Evolutionary conservation across 2,888 invertebrate species (phyloP), one percentile per base, ranked within the genome.

Genomic region (Apodemia zela): DNA sequence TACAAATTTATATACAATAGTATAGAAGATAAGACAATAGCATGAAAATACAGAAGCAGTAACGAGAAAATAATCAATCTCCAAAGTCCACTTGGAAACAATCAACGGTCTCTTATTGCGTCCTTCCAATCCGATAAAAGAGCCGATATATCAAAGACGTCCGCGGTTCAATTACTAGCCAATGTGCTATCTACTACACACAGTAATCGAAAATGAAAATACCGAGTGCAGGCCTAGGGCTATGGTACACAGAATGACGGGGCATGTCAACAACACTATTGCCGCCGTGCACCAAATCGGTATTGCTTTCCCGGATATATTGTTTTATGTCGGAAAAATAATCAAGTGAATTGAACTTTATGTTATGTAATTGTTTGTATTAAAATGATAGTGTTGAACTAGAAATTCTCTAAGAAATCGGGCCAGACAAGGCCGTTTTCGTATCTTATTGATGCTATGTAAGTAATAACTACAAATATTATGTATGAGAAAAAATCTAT

Each of bases 1-100:
- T 45, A n/a, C 15, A 45, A n/a, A 45, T 45, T 7, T 5, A n/a
- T 45, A n/a, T 45, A 45, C 15, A 45, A 45, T 5, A 0, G 6
- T 25, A 21, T 29, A 29, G n/a, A 29, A 15, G 61, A 63, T 63
- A 61, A 79, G 76, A 87, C 82, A 86, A 82, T 76, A 70, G 73
- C 66, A 62, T 59, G 66, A 73, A 77, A 80, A 80, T 17, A 79
- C 71, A 65, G 68, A 74, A 71, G 68, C 66, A 67, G 75, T 88
- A 89, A 85, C 82, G 83, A 88, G 89, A 87, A 89, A 90, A 90
- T 89, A 90, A 91, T 90, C 90, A 90, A 91, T 91, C 89, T 89
- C 81, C 81, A 79, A 73, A 84, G 86, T 89, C 87, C 83, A 88
- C 88, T 88, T 84, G 81, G 85, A 89, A 89, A 88, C 92, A 92